Conservation (phyloP, 2,113 vertebrate species). For the Callopanchax toddi region DNA sequence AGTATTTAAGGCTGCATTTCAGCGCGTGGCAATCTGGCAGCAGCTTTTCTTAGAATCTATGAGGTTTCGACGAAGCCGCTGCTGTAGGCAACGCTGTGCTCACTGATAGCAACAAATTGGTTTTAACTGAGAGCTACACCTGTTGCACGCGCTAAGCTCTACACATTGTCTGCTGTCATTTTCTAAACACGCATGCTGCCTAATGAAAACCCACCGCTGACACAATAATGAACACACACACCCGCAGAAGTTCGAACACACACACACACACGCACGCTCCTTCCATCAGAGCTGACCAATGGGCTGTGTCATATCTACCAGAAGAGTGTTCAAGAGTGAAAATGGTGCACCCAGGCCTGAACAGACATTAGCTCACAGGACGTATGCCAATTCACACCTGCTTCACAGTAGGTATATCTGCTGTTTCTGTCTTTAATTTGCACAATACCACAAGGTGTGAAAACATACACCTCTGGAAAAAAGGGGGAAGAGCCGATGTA, state of each 20-base stretch:
- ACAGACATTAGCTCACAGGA: slow-evolving; percentile 25
- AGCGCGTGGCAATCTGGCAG: slow-evolving; percentile 44
- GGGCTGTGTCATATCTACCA: slow-evolving; percentile 45
- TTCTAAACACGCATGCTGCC: slow-evolving; percentile 22
- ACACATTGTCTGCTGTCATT: slow-evolving; percentile 48
- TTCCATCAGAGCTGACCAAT: slow-evolving; percentile 47
- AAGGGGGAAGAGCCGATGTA: neutral
- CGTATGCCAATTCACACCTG: slow-evolving; percentile 12
- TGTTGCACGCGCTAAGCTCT: slow-evolving; percentile 52
- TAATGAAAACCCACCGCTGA: slow-evolving; percentile 23
- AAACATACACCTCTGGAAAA: too few species aligned
- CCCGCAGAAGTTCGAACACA: too few species aligned
- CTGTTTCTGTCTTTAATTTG: neutral
- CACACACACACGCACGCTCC: slow-evolving; percentile 2
- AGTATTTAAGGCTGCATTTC: slow-evolving; percentile 25
- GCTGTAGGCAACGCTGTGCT: slow-evolving; percentile 50
- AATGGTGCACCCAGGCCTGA: slow-evolving; percentile 14
- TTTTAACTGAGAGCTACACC: slow-evolving; percentile 55
- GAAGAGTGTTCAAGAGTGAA: slow-evolving; percentile 39
- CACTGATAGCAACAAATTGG: slow-evolving; percentile 63
- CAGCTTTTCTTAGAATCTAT: slow-evolving; percentile 51
- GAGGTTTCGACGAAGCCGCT: slow-evolving; percentile 38
- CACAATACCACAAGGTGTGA: neutral
- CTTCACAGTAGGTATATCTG: neutral
- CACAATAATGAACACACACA: slow-evolving; percentile 3